Base-by-base conservation (phyloP, 2,888 invertebrate species). In the Harpalus rubripes region DNA sequence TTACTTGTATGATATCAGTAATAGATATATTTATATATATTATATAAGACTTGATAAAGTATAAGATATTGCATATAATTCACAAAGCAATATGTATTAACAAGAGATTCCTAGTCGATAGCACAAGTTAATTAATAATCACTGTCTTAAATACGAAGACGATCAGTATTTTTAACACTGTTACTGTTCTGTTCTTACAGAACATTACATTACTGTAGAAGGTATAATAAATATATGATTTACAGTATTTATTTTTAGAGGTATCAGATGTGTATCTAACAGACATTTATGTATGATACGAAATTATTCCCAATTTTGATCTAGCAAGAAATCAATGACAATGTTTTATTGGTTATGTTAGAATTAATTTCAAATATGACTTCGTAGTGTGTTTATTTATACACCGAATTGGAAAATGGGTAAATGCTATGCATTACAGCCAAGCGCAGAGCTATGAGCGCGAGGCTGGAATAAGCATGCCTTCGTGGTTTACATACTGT, bases 51-150 rank as follows among this genome's bases (percentile, higher is more conserved):
- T 82, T 74, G 82, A 39, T 82, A 82, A 82, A 74, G 72, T 82
- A 56, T 82, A 82, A 82, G 72, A 74, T 82, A 32, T 82, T 82
- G 74, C 82, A 82, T 82, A 82, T 82, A 82, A 82, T 82, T 82
- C 82, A 82, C 82, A 82, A 82, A 82, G 82, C 74, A 61, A 72
- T 74, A 59, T 58, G 59, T 74, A 59, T 58, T 74, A 74, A 82
- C 58, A 56, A 82, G 78, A 78, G 58, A 58, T 78, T 78, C 74
- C 78, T 78, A 78, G 39, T 58, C 58, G 26, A 78, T 58, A 78
- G 78, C 58, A 78, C 58, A 78, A 58, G 39, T 78, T 56, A 26
- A 22, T 58, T n/a, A 78, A 78, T n/a, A 78, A 78, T 78, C 78
- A 78, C 78, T 56, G 56, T 78, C 26, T 78, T 58, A 26, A 58